A percentile compares a stretch with the other conserved stretches of the same genome.
phyloP scores from a whole-genome alignment of 2,797 vertebrate genomes.

The Lates japonicus region DNA sequence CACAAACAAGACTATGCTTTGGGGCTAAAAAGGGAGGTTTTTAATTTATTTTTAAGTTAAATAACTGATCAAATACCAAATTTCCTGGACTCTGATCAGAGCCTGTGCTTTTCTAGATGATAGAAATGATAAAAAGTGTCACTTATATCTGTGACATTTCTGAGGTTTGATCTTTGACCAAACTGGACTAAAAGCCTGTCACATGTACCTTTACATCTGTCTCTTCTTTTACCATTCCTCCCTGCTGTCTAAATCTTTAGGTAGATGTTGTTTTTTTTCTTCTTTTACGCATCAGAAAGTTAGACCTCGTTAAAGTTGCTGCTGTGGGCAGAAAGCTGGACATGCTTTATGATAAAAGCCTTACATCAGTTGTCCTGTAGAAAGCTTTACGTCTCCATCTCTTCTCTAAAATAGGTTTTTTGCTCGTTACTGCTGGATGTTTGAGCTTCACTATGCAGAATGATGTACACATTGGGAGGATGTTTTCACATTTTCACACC shows the following conservation, averaged over 20 bases:
- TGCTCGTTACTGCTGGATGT: not conserved
- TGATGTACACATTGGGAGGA: not conserved
- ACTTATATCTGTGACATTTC: no score
- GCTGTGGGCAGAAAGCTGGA: constrained; percentile 19
- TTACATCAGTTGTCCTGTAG: constrained; percentile 1
- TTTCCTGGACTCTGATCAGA: no score
- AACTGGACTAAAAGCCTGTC: not conserved
- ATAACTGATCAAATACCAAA: no score
- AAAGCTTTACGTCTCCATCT: not conserved
- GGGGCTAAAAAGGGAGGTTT: not conserved
- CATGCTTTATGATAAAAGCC: constrained; percentile 23
- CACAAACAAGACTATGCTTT: not conserved
- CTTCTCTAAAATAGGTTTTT: not conserved
- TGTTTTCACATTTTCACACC: not conserved
- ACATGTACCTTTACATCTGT: no score
- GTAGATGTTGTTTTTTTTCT: not conserved
- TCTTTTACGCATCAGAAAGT: not conserved
- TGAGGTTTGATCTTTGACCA: not conserved
- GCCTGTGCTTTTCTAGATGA: no score
- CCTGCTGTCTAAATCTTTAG: not conserved
- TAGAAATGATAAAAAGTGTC: no score
- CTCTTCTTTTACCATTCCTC: no score
- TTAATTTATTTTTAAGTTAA: no score
- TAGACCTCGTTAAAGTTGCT: not conserved
- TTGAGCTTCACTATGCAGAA: not conserved